Evolutionary conservation across 2,888 invertebrate species (phyloP).

Genomic region (Plutella xylostella): DNA sequence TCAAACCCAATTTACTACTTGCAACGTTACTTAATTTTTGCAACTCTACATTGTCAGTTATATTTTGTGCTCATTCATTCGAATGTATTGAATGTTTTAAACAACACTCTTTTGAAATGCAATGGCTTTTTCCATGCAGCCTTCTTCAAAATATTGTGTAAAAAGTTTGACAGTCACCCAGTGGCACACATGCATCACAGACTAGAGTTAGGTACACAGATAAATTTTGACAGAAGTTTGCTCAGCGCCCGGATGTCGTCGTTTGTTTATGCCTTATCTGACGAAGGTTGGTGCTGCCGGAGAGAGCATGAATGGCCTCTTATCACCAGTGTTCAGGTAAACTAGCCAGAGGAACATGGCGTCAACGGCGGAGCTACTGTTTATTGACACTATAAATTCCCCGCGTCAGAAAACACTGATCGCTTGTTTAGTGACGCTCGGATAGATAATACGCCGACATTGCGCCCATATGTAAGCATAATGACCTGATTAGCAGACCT

Average conservation of each 20-base stretch:
- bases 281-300: constrained; percentile 27
- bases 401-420: background rate
- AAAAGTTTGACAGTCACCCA: background rate
- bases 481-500: background rate
- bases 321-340: constrained; percentile 41
- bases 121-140: background rate
- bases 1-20: too few species aligned
- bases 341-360: constrained; percentile 41
- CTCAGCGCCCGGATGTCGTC: constrained; percentile 1
- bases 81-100: background rate
- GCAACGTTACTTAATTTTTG: too few species aligned
- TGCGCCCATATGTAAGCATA: background rate
- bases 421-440: too few species aligned
- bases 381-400: constrained; percentile 2
- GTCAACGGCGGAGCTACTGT: constrained; percentile 38
- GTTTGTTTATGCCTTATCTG: constrained; percentile 34
- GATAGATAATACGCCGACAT: background rate
- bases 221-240: constrained; percentile 1
- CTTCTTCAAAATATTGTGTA: background rate
- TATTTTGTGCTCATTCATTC: too few species aligned
- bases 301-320: constrained; percentile 43
- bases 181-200: constrained; percentile 10
- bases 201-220: background rate
- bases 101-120: background rate
- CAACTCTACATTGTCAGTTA: too few species aligned